A percentile compares a stretch with the other conserved stretches of the same genome.
phyloP scores from a whole-genome alignment of 1,140 invertebrate genomes.

The Temnothorax curvispinosus region DNA sequence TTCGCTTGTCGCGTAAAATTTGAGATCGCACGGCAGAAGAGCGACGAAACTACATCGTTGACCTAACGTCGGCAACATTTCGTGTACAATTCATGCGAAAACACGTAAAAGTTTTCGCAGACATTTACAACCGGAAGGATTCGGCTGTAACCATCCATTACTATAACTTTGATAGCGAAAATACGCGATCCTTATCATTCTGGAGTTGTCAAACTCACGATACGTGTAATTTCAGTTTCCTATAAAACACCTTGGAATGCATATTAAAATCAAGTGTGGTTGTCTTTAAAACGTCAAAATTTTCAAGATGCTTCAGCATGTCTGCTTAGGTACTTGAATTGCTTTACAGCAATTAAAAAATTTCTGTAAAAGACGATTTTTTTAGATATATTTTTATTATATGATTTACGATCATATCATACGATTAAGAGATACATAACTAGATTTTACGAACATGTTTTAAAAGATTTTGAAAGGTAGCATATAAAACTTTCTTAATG shows the following conservation, averaged over 20 bases:
- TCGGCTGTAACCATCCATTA: background rate
- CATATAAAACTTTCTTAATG: background rate
- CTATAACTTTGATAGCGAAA: background rate
- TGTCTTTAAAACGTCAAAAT: background rate
- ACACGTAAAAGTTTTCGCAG: conserved; percentile 1
- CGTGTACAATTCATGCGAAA: conserved; percentile 1
- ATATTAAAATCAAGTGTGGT: background rate
- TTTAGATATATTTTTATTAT: background rate
- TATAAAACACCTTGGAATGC: background rate
- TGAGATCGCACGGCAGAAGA: background rate
- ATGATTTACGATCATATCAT: background rate
- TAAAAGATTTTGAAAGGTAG: background rate
- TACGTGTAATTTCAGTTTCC: background rate
- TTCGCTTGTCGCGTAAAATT: background rate
- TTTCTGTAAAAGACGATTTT: background rate
- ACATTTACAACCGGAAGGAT: background rate
- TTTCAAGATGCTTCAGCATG: background rate
- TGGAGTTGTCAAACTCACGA: background rate
- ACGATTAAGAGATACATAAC: background rate
- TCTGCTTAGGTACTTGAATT: background rate
- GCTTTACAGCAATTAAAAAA: background rate
- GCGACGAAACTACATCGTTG: background rate
- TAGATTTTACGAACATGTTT: no score
- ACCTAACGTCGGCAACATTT: background rate
- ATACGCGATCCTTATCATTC: background rate